phyloP scores from a whole-genome alignment of 1,140 invertebrate genomes.

The Drosophila setifemur region DNA sequence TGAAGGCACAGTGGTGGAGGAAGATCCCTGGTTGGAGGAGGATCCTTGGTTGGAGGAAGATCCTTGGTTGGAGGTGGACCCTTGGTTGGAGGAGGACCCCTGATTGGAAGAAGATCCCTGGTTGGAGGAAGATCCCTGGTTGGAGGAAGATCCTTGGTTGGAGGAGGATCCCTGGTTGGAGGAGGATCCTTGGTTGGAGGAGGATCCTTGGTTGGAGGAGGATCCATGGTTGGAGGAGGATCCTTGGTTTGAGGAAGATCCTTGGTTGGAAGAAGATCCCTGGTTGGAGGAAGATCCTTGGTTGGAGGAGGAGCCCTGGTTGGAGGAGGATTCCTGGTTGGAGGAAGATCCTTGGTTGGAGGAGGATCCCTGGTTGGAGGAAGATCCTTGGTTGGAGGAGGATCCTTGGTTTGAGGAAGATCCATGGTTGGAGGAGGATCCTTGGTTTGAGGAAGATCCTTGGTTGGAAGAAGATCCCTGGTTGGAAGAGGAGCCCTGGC shows the following conservation, averaged over 20 bases:
- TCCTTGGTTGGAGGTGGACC: background rate
- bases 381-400: background rate
- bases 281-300: background rate
- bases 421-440: slow-evolving; percentile 3
- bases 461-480: background rate
- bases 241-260: no score
- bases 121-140: background rate
- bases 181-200: background rate
- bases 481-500: background rate
- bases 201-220: background rate
- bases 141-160: background rate
- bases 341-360: slow-evolving; percentile 19
- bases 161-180: slow-evolving; percentile 18
- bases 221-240: no score
- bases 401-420: slow-evolving; percentile 1
- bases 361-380: background rate
- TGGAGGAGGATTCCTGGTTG: background rate
- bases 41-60: slow-evolving; percentile 10
- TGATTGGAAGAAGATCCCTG: slow-evolving; percentile 19
- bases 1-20: slow-evolving; percentile 9
- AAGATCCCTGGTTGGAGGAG: slow-evolving; percentile 16
- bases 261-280: slow-evolving; percentile 15
- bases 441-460: background rate
- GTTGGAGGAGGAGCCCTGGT: no score
- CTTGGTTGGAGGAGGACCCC: slow-evolving; percentile 3